phyloP scores from a whole-genome alignment of 35 echinoderm and acorn worm genomes.

The Heliocidaris erythrogramma region DNA sequence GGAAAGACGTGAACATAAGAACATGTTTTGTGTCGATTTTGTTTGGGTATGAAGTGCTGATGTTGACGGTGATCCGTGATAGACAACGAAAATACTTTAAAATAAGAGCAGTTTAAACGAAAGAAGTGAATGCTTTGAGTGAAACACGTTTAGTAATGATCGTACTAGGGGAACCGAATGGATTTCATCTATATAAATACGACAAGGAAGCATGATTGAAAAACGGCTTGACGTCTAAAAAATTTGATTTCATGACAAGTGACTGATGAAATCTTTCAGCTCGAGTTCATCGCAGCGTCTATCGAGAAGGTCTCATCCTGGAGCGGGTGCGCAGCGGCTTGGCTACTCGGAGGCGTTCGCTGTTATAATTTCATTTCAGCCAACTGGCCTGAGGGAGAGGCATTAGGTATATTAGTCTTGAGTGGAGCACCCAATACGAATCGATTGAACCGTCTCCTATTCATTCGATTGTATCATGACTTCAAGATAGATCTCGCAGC shows the following conservation, averaged over 20 bases:
- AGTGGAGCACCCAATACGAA: neutral
- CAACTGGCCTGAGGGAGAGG: neutral
- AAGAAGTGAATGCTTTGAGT: no score
- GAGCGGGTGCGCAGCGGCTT: conserved; percentile 10
- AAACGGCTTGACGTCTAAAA: neutral
- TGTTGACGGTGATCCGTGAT: neutral
- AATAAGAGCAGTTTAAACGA: no score
- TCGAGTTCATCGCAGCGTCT: neutral
- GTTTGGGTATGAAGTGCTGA: neutral
- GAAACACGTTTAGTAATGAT: no score
- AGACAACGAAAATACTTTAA: neutral
- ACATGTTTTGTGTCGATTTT: neutral
- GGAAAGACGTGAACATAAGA: no score
- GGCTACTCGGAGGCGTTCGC: conserved; percentile 4
- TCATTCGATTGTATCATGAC: conserved; percentile 40
- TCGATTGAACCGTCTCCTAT: conserved; percentile 25
- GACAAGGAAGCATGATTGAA: no score
- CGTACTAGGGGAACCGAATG: no score
- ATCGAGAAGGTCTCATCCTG: neutral
- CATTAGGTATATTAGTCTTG: conserved; percentile 32
- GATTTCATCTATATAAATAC: no score
- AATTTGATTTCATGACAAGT: conserved; percentile 21
- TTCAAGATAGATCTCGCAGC: neutral
- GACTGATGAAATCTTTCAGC: conserved; percentile 27
- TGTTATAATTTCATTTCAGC: conserved; percentile 7